Evolutionary conservation across 2,113 vertebrate genomes (phyloP).

Genomic region (Cynopterus brachyotis): DNA sequence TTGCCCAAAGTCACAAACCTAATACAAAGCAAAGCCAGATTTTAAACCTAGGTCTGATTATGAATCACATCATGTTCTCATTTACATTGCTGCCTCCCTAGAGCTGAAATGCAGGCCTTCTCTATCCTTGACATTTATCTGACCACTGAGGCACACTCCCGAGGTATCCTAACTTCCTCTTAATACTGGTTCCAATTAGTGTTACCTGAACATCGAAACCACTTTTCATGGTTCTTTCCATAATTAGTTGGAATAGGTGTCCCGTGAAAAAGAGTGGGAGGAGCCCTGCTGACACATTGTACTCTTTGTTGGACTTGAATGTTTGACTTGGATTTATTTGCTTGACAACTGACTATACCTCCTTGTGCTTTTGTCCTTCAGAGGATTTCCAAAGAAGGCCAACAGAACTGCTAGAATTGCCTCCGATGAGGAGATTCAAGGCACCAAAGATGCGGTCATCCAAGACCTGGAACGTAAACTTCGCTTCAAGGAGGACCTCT

Average conservation of each 20-base stretch:
- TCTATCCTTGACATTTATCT: neutral
- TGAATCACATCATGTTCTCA: neutral
- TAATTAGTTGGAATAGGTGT: neutral
- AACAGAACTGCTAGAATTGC: constrained; percentile 88
- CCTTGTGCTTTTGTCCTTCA: constrained; percentile 75
- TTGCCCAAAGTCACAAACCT: neutral
- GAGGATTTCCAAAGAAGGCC: constrained; percentile 92
- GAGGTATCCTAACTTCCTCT: neutral
- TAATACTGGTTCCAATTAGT: neutral
- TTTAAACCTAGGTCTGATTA: neutral
- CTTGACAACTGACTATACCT: neutral
- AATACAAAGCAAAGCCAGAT: neutral
- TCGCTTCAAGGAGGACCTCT: constrained; percentile 97
- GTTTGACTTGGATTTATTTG: neutral
- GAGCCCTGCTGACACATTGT: neutral
- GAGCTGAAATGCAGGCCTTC: too few species aligned
- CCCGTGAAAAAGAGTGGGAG: neutral
- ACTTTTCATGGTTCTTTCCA: neutral
- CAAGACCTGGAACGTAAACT: constrained; percentile 98
- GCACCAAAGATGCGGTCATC: constrained; percentile 97
- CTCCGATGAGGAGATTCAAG: constrained; percentile 97
- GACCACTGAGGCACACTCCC: neutral
- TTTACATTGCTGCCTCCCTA: neutral
- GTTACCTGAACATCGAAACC: neutral
- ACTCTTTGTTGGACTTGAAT: neutral